Base-by-base conservation (phyloP, 2,888 invertebrate species). In the Euzophera pinguis region DNA sequence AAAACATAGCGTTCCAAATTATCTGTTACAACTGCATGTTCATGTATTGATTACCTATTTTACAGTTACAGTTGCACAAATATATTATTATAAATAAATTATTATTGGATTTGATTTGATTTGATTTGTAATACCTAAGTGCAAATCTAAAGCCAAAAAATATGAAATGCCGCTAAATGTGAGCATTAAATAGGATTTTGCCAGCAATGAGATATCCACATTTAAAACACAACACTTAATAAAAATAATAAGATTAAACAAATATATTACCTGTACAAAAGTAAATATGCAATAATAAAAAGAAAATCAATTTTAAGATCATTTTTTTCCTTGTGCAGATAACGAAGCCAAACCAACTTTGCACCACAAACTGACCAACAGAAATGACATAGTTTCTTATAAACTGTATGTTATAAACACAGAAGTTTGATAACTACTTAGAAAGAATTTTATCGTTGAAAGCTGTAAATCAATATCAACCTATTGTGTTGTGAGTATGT, bases 401-500 rank as follows among this genome's bases (percentile, higher is more conserved):
- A n/a, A 48, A 51, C 52, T 53, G 37, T 53, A 45, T 48, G 56
- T 53, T 57, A 51, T 54, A 56, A 59, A 65, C 61, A 61, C 57
- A 32, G 59, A 59, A 53, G 38, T 3, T 50, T 45, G 55, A 56
- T 53, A 54, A 50, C 39, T 53, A n/a, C n/a, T n/a, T n/a, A 59
- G 61, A 62, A 58, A 65, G 65, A 65, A 71, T 73, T 76, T 78
- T 75, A 81, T 83, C 75, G 65, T 56, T 61, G 63, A 65, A 69
- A 73, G 67, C 65, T 71, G 71, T 79, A 78, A 80, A 78, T 62
- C 71, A 75, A 75, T 84, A 80, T 79, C 74, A 69, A 57, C 57
- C 75, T 67, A 84, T 85, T 86, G 81, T 84, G 59, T 84, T 82
- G 78, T 79, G 61, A 68, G 75, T 69, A 69, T 73, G 73, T 77